Evolutionary conservation across 2,797 vertebrate genomes (phyloP).

Genomic region (Thaleichthys pacificus): DNA sequence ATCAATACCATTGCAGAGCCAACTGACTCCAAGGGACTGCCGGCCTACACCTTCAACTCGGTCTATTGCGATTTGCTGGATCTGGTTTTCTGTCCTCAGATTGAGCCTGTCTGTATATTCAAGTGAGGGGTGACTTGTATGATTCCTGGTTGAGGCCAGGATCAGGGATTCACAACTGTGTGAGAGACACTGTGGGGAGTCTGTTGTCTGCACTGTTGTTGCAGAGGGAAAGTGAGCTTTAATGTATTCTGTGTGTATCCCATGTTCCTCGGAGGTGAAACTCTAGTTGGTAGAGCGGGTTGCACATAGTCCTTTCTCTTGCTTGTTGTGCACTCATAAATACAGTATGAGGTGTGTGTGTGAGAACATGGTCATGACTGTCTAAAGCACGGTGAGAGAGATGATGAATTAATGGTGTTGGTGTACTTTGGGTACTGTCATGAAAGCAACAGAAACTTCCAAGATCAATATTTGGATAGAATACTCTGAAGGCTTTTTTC

Average conservation of each 20-base stretch:
- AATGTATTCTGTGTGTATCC: constrained; percentile 11
- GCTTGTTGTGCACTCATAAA: constrained; percentile 11
- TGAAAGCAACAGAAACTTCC: constrained; percentile 4
- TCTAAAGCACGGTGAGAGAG: not conserved
- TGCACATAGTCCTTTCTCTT: constrained; percentile 15
- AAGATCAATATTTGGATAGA: constrained; percentile 58
- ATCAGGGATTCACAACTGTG: not conserved
- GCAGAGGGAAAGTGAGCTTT: not conserved
- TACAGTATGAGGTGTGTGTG: constrained; percentile 18
- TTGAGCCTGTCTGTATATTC: not conserved
- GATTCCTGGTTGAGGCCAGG: too few relatives aligned
- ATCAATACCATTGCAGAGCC: constrained; percentile 64
- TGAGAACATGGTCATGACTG: constrained; percentile 5
- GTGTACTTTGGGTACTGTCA: constrained; percentile 12
- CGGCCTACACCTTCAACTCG: not conserved
- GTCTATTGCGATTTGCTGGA: not conserved
- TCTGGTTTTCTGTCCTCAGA: not conserved
- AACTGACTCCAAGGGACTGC: constrained; percentile 49
- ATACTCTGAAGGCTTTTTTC: constrained; percentile 71
- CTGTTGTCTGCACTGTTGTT: too few relatives aligned
- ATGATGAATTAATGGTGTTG: too few relatives aligned
- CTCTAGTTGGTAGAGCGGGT: constrained; percentile 10
- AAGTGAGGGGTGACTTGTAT: too few relatives aligned
- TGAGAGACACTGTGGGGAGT: not conserved
- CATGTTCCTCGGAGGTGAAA: not conserved